These are phyloP conservation scores for Microctonus aethiopoides DNA, from an alignment of 2,888 invertebrate genomes.

Conservation along the genomic window DNA sequence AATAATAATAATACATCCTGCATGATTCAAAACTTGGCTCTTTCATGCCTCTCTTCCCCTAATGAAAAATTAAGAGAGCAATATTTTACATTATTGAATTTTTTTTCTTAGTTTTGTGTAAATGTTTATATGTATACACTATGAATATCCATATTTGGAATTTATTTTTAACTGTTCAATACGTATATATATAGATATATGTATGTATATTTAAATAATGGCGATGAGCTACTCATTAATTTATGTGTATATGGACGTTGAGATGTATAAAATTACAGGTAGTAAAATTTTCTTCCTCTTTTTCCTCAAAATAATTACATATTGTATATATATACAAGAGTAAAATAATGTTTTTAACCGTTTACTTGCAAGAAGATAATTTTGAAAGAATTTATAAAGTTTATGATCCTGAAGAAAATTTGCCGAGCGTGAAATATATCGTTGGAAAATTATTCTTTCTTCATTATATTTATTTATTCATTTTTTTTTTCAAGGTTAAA, in stretches of 20 bases:
- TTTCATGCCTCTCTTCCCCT: too few species aligned
- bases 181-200: too few species aligned
- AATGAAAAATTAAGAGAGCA: neutral
- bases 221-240: neutral
- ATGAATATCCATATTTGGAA: neutral
- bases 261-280: neutral
- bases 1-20: too few species aligned
- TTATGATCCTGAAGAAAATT: slow-evolving; percentile 2
- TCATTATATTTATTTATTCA: neutral
- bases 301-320: neutral
- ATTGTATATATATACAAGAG: neutral
- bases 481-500: slow-evolving; percentile 3
- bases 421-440: neutral
- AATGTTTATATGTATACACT: neutral
- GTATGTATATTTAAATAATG: too few species aligned
- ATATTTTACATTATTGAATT: neutral
- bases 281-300: neutral
- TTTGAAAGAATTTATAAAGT: slow-evolving; percentile 6
- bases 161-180: neutral
- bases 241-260: neutral
- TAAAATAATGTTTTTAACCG: neutral
- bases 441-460: neutral
- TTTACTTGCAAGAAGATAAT: neutral
- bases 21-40: too few species aligned
- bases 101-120: neutral